Base-by-base conservation (phyloP, 2,888 invertebrate species). In the Latrodectus hesperus region DNA sequence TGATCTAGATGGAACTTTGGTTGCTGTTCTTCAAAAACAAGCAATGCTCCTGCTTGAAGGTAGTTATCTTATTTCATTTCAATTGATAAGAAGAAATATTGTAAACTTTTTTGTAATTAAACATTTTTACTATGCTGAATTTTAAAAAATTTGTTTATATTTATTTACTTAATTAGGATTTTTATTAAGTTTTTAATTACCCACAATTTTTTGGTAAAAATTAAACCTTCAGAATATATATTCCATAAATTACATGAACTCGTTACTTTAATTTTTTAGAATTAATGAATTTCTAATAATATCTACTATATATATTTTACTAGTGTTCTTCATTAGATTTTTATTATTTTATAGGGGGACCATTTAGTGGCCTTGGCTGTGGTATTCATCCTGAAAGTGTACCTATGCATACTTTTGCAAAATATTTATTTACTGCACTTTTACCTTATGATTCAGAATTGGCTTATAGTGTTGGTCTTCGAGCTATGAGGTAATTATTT, bases 321-420 rank as follows among this genome's bases (percentile, higher is more conserved):
- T 38, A 49, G 6, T 71, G 12, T 71, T 49, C 38, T 49, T 71
- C 1, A 9, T 9, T 16, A 14, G 1, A 49, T n/a, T 11, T 71
- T 55, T 70, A 11, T 70, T 70, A 53, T 74, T 89, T 90, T 26
- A 60, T 90, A 92, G 92, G 96, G 71, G 96, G 96, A 0, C 95
- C 96, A 0, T 95, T 95, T 11, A 95, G 96, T 90, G 96, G 96
- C 64, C 93, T 96, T 38, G 95, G 95, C 17, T 93, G 94, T 86
- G 96, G 96, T 49, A 95, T 96, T 90, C 96, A 96, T 92, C 95
- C 96, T 0, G 95, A 96, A 90, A 95, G 96, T 65, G 95, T 96
- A 90, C 96, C 96, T 22, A 96, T 96, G 94, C 96, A 96, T 92
- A 96, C 96, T 68, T 96, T 96, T 92, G 96, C 96, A 12, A 92